These are phyloP conservation scores for Sinodicranocentrus sp. DNA, from an alignment of 2,888 invertebrate genomes.

Conservation along the genomic window DNA sequence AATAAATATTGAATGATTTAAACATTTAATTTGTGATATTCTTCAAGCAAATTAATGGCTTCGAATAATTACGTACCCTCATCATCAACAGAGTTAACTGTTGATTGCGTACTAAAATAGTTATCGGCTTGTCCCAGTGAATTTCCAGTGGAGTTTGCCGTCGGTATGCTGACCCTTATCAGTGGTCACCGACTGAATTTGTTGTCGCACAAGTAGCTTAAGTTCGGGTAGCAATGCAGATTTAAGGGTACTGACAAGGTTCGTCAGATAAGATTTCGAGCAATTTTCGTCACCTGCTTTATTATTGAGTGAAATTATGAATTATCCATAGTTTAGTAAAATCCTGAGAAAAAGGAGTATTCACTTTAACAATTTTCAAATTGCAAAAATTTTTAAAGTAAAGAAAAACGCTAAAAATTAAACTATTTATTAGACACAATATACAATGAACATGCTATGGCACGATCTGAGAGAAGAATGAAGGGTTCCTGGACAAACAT, in stretches of 20 bases:
- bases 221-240: neutral
- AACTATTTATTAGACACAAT: neutral
- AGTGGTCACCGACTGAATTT: neutral
- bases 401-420: too few relatives aligned
- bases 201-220: neutral
- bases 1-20: neutral
- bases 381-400: neutral
- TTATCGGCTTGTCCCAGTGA: neutral
- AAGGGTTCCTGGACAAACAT: neutral
- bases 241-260: neutral
- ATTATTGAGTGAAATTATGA: neutral
- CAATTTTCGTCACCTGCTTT: neutral
- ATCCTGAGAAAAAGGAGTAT: neutral
- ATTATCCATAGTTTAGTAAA: neutral
- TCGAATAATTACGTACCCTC: neutral
- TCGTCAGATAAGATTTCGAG: neutral
- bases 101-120: neutral
- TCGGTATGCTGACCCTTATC: neutral
- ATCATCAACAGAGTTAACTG: neutral
- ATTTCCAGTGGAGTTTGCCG: neutral
- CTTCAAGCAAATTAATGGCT: neutral
- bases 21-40: neutral
- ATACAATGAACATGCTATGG: neutral
- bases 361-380: neutral
- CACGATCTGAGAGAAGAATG: neutral